Percentiles rank a stretch among this genome's conserved stretches.
These are phyloP conservation scores for Dryadula phaetusa DNA, from an alignment of 2,888 invertebrate genomes.

Conservation along the genomic window DNA sequence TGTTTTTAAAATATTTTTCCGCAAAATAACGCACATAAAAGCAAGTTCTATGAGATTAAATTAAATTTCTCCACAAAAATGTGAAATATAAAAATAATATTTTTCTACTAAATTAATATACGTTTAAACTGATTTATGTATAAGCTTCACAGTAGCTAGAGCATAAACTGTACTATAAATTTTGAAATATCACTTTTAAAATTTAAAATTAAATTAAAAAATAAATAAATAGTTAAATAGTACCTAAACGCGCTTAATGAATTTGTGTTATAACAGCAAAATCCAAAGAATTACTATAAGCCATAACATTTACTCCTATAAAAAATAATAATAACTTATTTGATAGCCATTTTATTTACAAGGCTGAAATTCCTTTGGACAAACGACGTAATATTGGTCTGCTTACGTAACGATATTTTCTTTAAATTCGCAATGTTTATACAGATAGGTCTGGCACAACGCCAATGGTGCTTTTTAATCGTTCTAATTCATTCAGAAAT, in stretches of 20 bases:
- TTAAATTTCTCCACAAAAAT: not conserved
- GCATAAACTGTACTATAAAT: too few relatives aligned
- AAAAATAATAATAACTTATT: slow-evolving; percentile 9
- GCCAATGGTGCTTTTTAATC: slow-evolving; percentile 81
- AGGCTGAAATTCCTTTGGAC: slow-evolving; percentile 39
- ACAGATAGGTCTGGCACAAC: slow-evolving; percentile 71
- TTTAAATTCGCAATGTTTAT: slow-evolving; percentile 80
- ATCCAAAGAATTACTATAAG: not conserved
- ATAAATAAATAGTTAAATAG: too few relatives aligned
- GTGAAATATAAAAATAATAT: not conserved
- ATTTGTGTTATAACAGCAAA: not conserved
- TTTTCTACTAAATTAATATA: not conserved
- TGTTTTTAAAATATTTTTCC: not conserved
- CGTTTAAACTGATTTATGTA: too few relatives aligned
- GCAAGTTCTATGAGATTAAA: not conserved
- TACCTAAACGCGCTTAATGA: too few relatives aligned
- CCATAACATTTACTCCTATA: not conserved
- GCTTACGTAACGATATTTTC: slow-evolving; percentile 76
- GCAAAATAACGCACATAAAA: slow-evolving; percentile 9
- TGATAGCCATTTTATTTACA: slow-evolving; percentile 21
- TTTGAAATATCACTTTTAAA: too few relatives aligned
- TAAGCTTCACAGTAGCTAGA: too few relatives aligned
- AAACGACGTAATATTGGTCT: slow-evolving; percentile 48
- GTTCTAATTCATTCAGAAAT: slow-evolving; percentile 79
- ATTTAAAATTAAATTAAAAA: too few relatives aligned